phyloP scores from a whole-genome alignment of 2,797 vertebrate species.

The Bovichtus variegatus region DNA sequence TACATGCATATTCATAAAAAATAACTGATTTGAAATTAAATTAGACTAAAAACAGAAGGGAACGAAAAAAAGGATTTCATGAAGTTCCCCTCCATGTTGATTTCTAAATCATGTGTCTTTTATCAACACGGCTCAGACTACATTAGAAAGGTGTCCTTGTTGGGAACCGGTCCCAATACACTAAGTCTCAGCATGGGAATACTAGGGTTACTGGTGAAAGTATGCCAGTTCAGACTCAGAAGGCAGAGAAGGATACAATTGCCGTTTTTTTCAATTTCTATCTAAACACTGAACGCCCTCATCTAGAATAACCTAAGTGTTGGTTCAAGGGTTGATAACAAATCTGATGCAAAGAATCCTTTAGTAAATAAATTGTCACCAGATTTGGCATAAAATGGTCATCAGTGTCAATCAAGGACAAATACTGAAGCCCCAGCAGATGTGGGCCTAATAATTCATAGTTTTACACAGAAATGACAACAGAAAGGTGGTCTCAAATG shows the following conservation, averaged over 20 bases:
- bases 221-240: conserved; percentile 46
- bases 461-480: conserved; percentile 67
- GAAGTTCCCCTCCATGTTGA: conserved; percentile 53
- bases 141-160: conserved; percentile 65
- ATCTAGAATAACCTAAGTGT: conserved; percentile 48
- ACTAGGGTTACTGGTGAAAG: conserved; percentile 37
- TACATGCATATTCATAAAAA: conserved; percentile 76
- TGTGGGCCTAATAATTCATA: conserved; percentile 52
- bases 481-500: conserved; percentile 68
- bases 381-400: conserved; percentile 66
- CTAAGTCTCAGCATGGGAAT: conserved; percentile 41
- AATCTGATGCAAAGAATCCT: conserved; percentile 51
- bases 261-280: conserved; percentile 15
- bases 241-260: conserved; percentile 13
- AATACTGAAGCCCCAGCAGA: conserved; percentile 65
- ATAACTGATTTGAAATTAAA: conserved; percentile 62
- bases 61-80: conserved; percentile 33
- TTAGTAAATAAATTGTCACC: conserved; percentile 39
- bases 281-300: conserved; percentile 40
- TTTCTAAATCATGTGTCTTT: conserved; percentile 65
- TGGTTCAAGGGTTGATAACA: conserved; percentile 51
- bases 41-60: conserved; percentile 50
- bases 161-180: conserved; percentile 79
- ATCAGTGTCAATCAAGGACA: conserved; percentile 56
- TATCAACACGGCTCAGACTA: conserved; percentile 76